phyloP scores from a whole-genome alignment of 2,797 vertebrate species.

The Tolypeutes matacus region DNA sequence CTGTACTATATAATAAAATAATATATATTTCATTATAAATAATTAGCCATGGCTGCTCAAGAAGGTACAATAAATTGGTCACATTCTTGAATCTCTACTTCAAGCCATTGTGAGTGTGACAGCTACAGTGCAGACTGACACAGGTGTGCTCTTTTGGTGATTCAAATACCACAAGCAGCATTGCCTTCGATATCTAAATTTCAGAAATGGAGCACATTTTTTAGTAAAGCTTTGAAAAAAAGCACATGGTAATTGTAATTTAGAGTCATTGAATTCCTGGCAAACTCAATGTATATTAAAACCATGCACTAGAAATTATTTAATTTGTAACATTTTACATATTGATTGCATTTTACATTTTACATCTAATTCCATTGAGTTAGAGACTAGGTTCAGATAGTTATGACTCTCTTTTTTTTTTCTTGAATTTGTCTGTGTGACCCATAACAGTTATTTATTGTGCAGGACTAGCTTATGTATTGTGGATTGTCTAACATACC shows the following conservation, averaged over 20 bases:
- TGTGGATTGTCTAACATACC: not conserved
- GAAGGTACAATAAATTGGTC: not conserved
- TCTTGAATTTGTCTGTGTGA: not conserved
- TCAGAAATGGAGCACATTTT: not conserved
- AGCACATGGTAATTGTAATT: not conserved
- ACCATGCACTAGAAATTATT: not conserved
- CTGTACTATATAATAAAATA: not conserved
- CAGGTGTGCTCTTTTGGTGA: not conserved
- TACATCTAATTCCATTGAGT: not conserved
- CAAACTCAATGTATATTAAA: constrained; percentile 24
- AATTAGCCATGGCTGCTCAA: not conserved
- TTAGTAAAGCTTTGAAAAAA: not conserved
- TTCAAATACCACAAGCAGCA: not conserved
- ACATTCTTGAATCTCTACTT: not conserved
- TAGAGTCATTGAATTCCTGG: not conserved
- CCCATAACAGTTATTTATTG: not conserved
- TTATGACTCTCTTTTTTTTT: not conserved
- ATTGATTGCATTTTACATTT: constrained; percentile 6
- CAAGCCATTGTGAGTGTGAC: not conserved
- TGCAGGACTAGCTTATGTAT: not conserved
- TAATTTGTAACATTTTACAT: not conserved
- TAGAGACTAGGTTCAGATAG: not conserved
- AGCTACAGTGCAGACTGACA: not conserved
- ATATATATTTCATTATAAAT: not conserved
- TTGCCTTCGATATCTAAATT: not conserved